Evolutionary conservation across 2,888 invertebrate genomes (phyloP).

Genomic region (Thyatira batis): DNA sequence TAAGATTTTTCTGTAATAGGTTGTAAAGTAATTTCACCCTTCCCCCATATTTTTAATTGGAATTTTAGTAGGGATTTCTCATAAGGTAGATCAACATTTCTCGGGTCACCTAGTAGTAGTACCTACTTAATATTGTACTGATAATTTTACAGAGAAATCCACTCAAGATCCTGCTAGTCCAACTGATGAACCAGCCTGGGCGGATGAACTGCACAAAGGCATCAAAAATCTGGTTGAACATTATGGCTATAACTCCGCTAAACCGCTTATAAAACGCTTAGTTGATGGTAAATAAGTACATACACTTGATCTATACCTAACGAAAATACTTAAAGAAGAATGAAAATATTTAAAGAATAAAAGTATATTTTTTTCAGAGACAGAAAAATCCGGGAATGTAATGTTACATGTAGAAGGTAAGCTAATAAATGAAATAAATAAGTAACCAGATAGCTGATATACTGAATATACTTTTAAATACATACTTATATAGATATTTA

Average conservation of each 20-base stretch:
- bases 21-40: too few species aligned
- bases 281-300: slow-evolving; percentile 21
- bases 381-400: background rate
- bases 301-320: too few species aligned
- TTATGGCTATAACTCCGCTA: slow-evolving; percentile 25
- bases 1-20: too few species aligned
- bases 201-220: slow-evolving; percentile 15
- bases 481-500: too few species aligned
- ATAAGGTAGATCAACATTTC: too few species aligned
- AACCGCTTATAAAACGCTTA: slow-evolving; percentile 22
- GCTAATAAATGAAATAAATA: too few species aligned
- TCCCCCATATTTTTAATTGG: too few species aligned
- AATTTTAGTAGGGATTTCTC: too few species aligned
- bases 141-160: background rate
- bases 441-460: too few species aligned
- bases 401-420: background rate
- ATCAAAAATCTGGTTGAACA: slow-evolving; percentile 18
- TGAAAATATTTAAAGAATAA: background rate
- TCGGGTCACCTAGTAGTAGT: too few species aligned
- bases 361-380: background rate
- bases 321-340: background rate
- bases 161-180: background rate
- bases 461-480: background rate
- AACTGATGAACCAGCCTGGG: slow-evolving; percentile 18
- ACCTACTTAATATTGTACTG: too few species aligned